Evolutionary conservation across 1,140 invertebrate species (phyloP).

Genomic region (Papilio xuthus): DNA sequence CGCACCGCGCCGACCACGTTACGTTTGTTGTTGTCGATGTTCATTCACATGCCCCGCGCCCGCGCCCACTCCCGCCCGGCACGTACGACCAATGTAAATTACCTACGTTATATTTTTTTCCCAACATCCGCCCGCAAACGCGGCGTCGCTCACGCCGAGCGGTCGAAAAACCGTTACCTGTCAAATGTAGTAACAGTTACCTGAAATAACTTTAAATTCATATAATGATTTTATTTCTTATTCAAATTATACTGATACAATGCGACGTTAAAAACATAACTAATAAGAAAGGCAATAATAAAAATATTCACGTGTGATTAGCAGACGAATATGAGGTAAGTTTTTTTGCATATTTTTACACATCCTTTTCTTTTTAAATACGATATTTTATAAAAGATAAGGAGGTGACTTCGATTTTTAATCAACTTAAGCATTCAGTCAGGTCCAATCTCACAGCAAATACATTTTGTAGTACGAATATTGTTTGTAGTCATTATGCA

Average conservation of each 20-base stretch:
- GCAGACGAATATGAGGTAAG: neutral
- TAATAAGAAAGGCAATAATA: neutral
- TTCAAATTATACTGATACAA: neutral
- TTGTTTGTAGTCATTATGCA: neutral
- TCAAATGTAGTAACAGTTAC: conserved; percentile 6
- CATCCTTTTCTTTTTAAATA: too few relatives aligned
- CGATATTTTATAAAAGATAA: too few relatives aligned
- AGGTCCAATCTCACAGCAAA: neutral
- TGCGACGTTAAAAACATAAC: neutral
- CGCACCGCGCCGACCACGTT: conserved; percentile 35
- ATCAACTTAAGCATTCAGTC: neutral
- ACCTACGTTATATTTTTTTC: conserved; percentile 43
- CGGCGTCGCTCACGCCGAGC: conserved; percentile 11
- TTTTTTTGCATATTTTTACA: neutral
- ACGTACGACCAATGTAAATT: conserved; percentile 55
- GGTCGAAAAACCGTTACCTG: conserved; percentile 10
- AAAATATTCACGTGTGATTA: neutral
- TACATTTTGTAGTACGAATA: neutral
- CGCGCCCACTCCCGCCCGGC: conserved; percentile 39
- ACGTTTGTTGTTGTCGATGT: conserved; percentile 62
- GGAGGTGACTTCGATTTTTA: neutral
- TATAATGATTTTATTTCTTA: neutral
- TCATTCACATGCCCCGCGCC: conserved; percentile 56
- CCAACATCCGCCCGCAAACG: conserved; percentile 44
- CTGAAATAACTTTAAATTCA: neutral